Conservation (phyloP, 2,113 vertebrate genomes). For the Desmodus rotundus region DNA sequence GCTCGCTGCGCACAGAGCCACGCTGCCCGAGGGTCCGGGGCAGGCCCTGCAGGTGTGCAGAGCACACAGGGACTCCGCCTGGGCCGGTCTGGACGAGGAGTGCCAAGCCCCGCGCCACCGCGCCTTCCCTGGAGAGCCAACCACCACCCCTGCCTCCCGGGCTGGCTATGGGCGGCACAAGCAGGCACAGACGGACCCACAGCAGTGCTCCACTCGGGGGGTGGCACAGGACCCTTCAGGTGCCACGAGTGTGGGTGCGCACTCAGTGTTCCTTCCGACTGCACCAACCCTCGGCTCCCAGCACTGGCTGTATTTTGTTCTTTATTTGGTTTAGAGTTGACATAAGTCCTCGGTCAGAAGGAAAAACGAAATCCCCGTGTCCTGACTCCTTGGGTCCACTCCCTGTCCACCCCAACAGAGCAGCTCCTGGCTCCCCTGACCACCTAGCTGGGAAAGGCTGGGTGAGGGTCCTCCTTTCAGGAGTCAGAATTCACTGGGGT, state of each 20-base stretch:
- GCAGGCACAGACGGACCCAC: no score
- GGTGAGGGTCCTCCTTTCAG: not conserved
- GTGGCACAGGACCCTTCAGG: not conserved
- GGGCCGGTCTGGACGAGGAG: not conserved
- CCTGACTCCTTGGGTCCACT: not conserved
- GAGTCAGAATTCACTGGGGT: not conserved
- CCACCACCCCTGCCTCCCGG: no score
- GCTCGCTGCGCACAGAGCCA: not conserved
- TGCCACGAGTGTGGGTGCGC: accelerated
- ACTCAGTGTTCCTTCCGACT: not conserved
- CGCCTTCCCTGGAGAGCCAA: accelerated
- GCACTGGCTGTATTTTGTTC: not conserved
- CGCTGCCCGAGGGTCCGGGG: not conserved
- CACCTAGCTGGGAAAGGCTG: not conserved
- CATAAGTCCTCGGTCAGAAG: not conserved
- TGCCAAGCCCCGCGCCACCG: no score
- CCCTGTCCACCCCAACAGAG: not conserved
- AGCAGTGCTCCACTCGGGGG: no score
- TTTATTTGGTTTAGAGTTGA: not conserved
- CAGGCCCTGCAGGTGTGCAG: no score
- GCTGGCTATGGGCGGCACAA: no score
- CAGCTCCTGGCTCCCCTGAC: no score
- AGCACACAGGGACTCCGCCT: no score
- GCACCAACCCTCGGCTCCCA: not conserved
- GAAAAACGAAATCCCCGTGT: not conserved